Percentiles rank a stretch among this genome's conserved stretches.
Evolutionary conservation across 2,797 vertebrate species (phyloP).

Genomic region (Sebastes trivittatus): DNA sequence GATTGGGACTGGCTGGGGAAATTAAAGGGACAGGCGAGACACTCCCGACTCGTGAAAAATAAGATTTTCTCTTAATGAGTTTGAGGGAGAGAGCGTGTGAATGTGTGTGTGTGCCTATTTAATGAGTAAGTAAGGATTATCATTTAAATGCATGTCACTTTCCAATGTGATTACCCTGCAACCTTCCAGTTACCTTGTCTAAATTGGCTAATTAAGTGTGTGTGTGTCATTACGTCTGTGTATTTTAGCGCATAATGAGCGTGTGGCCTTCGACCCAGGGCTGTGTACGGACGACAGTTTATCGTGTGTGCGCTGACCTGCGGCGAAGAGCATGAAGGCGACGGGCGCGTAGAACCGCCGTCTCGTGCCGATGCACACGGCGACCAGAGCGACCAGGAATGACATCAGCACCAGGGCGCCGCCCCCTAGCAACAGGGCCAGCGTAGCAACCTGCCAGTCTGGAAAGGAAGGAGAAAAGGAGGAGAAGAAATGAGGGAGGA

Average conservation of each 20-base stretch:
- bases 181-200: conserved; percentile 56
- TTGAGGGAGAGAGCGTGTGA: conserved; percentile 8
- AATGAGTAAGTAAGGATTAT: conserved; percentile 46
- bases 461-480: neutral
- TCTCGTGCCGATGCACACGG: conserved; percentile 94
- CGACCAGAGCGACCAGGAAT: conserved; percentile 95
- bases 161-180: conserved; percentile 52
- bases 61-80: conserved; percentile 49
- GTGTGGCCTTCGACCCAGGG: conserved; percentile 12
- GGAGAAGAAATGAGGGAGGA: neutral
- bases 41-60: conserved; percentile 27
- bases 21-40: conserved; percentile 59
- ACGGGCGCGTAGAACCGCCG: conserved; percentile 94
- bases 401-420: conserved; percentile 94
- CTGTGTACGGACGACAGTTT: neutral
- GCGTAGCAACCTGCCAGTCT: conserved; percentile 98
- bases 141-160: conserved; percentile 56
- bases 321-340: conserved; percentile 95
- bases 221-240: neutral
- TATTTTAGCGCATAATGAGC: conserved; percentile 27
- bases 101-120: neutral
- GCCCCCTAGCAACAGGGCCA: conserved; percentile 94
- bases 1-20: conserved; percentile 25
- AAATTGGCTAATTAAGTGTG: conserved; percentile 56
- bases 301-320: conserved; percentile 83